Evolutionary conservation across 1,140 invertebrate genomes (phyloP), one percentile per base, ranked within the genome.

Genomic region (Tribolium castaneum): DNA sequence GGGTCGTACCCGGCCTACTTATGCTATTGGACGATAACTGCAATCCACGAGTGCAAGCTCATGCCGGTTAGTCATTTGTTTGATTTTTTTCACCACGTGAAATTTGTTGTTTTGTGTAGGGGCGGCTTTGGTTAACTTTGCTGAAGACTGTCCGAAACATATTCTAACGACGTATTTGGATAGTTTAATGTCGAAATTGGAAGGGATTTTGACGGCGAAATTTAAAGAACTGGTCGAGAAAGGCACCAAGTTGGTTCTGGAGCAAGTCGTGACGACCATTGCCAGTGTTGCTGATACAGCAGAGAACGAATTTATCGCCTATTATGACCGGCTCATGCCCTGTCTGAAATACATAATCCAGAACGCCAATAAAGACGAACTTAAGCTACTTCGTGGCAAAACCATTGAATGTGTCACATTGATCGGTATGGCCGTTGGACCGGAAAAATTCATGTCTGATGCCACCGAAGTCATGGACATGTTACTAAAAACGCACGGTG

Each of bases 271-370:
- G 1, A 99, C 99, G 0, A 99, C 98, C 6, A 96, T 99, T 62
- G 98, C 99, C 5, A 99, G 98, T 3, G 95, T 99, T 5, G 99
- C 99, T n/a, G 98, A 99, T 86, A 98, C 98, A 0, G 95, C 97
- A 3, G 97, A 99, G 87, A 96, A 98, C 84, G 96, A 99, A 83
- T 99, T 99, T 87, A 91, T 94, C 2, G 83, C 87, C 0, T 95
- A 95, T 85, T 96, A 95, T 80, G 92, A 94, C 83, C 92, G 95
- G 35, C 89, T 99, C 78, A 98, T 99, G 93, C 97, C 97, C 0
- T 97, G 95, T 85, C 90, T 99, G 22, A 99, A 99, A 87, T 99
- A 97, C 84, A 99, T 99, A 50, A 98, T 99, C 81, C 91, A 97
- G 85, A 97, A 99, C 88, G 97, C 97, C 2, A 96, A 92, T 78